Conservation (phyloP, 2,113 vertebrate species). For the Urocolius indicus region DNA sequence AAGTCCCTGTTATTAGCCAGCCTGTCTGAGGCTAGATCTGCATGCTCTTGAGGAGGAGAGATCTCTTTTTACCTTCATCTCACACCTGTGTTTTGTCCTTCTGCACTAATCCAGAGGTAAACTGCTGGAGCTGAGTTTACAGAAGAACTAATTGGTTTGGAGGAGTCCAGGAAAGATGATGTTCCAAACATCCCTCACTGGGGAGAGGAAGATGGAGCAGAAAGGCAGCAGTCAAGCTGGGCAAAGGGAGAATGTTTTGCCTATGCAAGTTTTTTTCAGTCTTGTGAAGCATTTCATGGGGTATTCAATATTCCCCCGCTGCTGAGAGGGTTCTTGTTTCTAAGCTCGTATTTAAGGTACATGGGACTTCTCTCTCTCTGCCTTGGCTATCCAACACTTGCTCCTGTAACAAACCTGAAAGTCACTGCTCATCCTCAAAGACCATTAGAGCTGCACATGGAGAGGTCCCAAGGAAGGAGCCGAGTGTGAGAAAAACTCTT, state of each 20-base stretch:
- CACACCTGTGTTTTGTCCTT: accelerated
- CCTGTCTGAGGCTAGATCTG: background rate
- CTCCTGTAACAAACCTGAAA: background rate
- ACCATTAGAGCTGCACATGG: background rate
- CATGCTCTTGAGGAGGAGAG: background rate
- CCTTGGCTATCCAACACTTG: background rate
- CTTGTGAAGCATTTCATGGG: background rate
- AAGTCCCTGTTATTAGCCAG: background rate
- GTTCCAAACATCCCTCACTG: background rate
- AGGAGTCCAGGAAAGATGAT: background rate
- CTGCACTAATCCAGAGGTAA: background rate
- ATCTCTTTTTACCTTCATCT: background rate
- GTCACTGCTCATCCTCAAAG: background rate
- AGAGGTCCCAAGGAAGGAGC: background rate
- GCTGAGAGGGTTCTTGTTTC: background rate
- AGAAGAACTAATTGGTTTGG: background rate
- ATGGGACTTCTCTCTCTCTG: background rate
- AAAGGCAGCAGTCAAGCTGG: accelerated
- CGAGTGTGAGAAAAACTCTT: background rate
- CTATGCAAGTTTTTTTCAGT: background rate
- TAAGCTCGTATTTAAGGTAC: background rate
- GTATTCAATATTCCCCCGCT: background rate
- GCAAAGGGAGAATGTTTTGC: background rate
- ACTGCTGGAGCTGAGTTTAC: background rate
- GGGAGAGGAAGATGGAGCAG: background rate